Percentiles rank a stretch among this genome's conserved stretches.
Evolutionary conservation across 2,113 vertebrate species (phyloP).

Genomic region (Neodon shergylaensis): DNA sequence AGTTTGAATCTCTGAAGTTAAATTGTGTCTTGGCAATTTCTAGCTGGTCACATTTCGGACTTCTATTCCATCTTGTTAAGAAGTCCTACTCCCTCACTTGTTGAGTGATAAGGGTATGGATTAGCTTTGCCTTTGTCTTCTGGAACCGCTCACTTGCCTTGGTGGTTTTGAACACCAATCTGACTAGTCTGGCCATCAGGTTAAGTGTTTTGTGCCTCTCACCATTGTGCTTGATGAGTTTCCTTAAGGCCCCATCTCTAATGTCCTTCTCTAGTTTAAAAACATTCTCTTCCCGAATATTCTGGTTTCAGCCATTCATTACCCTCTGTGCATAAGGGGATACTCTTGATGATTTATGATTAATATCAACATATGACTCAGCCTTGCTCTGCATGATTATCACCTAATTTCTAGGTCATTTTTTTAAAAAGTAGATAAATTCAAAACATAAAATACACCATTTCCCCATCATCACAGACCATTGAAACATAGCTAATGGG

Average conservation of each 20-base stretch:
- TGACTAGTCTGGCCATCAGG: neutral
- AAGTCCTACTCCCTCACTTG: neutral
- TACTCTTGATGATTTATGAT: neutral
- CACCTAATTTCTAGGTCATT: neutral
- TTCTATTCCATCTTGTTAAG: neutral
- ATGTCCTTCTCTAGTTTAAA: neutral
- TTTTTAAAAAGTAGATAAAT: constrained; percentile 21
- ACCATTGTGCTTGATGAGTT: neutral
- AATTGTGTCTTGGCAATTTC: neutral
- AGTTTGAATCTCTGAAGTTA: constrained; percentile 3
- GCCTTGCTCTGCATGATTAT: neutral
- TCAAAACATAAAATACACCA: constrained; percentile 2
- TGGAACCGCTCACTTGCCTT: neutral
- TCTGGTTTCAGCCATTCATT: neutral
- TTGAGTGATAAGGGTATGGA: neutral
- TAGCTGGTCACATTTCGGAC: neutral
- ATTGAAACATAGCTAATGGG: neutral
- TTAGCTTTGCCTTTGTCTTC: neutral
- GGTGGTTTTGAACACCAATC: neutral
- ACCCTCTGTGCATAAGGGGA: neutral
- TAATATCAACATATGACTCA: neutral
- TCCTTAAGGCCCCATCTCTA: neutral
- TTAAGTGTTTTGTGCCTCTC: neutral
- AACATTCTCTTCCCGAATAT: neutral
- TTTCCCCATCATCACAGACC: constrained; percentile 9